phyloP scores from a whole-genome alignment of 2,113 vertebrate genomes.

The Zosterops borbonicus region DNA sequence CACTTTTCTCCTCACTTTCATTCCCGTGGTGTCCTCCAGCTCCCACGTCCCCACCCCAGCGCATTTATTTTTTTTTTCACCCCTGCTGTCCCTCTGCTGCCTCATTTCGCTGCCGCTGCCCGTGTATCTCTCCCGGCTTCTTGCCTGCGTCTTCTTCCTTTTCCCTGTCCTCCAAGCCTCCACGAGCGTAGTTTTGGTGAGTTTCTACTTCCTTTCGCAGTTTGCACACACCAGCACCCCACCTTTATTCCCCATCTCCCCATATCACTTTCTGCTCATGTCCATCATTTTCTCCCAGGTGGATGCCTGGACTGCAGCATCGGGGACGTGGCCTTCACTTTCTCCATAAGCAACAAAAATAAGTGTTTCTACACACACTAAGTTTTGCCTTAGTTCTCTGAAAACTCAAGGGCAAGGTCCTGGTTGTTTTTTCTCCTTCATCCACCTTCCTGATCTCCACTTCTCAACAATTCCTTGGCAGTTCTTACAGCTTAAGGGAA shows the following conservation, averaged over 20 bases:
- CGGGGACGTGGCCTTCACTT: fast-evolving
- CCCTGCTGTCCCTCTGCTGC: not conserved
- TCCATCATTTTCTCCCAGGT: fast-evolving
- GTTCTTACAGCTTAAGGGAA: not conserved
- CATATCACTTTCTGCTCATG: fast-evolving
- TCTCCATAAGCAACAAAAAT: not conserved
- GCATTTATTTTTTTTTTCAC: fast-evolving
- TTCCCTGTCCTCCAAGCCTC: too few species aligned
- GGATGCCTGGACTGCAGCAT: too few species aligned
- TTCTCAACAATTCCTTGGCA: not conserved
- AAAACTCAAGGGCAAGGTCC: not conserved
- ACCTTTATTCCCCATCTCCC: fast-evolving
- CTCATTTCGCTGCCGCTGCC: fast-evolving
- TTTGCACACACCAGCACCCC: too few species aligned
- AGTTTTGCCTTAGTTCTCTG: not conserved
- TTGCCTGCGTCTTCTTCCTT: not conserved
- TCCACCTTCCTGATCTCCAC: not conserved
- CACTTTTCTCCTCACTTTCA: not conserved
- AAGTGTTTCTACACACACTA: not conserved
- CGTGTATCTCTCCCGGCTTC: fast-evolving
- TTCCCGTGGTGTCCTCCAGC: too few species aligned
- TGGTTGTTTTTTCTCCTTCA: fast-evolving
- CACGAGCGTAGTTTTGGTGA: fast-evolving
- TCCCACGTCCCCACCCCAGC: fast-evolving
- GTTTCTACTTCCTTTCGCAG: not conserved